Base-by-base conservation (phyloP, 1,140 invertebrate species). In the Heliconius nattereri region DNA sequence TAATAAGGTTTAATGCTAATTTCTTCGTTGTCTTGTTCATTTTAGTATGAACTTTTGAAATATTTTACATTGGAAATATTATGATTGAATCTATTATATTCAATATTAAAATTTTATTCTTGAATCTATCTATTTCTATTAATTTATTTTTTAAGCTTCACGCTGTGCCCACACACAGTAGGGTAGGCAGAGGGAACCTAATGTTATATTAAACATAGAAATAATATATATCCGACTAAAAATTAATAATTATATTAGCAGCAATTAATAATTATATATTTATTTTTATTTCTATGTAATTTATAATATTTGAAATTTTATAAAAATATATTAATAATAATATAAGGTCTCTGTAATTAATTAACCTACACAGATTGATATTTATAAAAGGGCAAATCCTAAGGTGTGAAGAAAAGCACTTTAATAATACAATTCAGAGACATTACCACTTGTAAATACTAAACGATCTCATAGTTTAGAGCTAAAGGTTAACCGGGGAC, bases 21-120 rank as follows among this genome's bases (percentile, higher is more conserved):
- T 75, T 79, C 73, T 72, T 45, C 20, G 13, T 66, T 26, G 35
- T 37, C 19, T 37, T n/a, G 7, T 72, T 72, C 13, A 45, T 45
- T 45, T 45, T 45, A 45, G 40, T 45, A 13, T 13, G 9, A 11
- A 40, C 1, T 16, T 45, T 45, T 45, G 13, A 45, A 45, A 45
- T 16, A 45, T 3, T 45, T 45, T 45, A 45, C 16, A 5, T 45
- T 13, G 13, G 13, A 16, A 11, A 19, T 60, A 23, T 66, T 66
- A 35, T 35, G 0, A 35, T 35, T n/a, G n/a, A n/a, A 71, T 20
- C 20, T 71, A 71, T 35, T 71, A 11, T 40, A 40, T 45, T 45
- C 0, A 45, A 45, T 1, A 1, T 45, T 3, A 5, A 45, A 16
- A 45, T 16, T 16, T 0, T 45, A 16, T 45, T 45, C 13, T 45